phyloP scores from a whole-genome alignment of 2,888 invertebrate genomes.

The Brenthis ino region DNA sequence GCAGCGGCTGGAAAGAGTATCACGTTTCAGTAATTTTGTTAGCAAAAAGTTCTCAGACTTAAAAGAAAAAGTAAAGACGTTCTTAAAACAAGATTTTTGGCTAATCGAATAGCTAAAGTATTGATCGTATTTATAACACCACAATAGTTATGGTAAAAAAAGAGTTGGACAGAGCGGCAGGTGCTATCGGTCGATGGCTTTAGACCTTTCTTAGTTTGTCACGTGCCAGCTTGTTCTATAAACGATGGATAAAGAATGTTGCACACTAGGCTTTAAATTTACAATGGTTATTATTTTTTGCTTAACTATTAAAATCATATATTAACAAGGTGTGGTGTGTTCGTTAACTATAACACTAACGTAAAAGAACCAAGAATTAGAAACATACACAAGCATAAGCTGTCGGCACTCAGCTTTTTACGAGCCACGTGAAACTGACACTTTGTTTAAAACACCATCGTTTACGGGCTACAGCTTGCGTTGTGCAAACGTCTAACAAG shows the following conservation, averaged over 20 bases:
- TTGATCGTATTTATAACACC: neutral
- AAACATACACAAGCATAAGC: constrained; percentile 44
- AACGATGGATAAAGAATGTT: constrained; percentile 48
- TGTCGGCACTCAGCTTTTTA: constrained; percentile 56
- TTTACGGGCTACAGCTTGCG: constrained; percentile 30
- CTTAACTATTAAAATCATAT: neutral
- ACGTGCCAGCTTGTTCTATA: constrained; percentile 55
- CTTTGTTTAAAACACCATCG: constrained; percentile 37
- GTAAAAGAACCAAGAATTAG: constrained; percentile 42
- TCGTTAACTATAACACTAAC: constrained; percentile 1
- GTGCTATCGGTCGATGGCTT: constrained; percentile 71
- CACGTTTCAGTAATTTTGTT: constrained; percentile 4
- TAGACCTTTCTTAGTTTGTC: constrained; percentile 71
- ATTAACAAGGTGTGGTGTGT: neutral
- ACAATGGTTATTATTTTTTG: constrained; percentile 1
- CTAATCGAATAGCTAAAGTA: neutral
- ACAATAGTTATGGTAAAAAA: constrained; percentile 19
- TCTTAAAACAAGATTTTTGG: neutral
- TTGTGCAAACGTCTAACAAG: constrained; percentile 27
- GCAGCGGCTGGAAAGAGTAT: constrained; percentile 1
- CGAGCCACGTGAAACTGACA: constrained; percentile 44
- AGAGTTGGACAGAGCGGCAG: constrained; percentile 51
- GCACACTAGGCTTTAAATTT: constrained; percentile 34
- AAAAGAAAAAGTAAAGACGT: neutral
- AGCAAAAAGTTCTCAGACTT: neutral